Evolutionary conservation across 2,797 vertebrate genomes (phyloP).

Genomic region (Serranus cabrilla): DNA sequence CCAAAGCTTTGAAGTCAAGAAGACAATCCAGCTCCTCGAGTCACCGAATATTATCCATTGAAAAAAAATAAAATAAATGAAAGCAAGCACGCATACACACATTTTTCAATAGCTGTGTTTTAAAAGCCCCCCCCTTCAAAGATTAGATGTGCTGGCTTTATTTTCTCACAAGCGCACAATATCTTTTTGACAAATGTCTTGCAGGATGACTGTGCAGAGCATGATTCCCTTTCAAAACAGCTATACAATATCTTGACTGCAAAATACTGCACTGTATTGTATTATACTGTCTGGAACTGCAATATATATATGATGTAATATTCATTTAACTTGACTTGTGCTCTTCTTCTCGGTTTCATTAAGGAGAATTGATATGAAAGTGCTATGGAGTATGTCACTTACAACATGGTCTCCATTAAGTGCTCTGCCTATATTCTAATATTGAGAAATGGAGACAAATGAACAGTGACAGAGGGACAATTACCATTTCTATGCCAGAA

Average conservation of each 20-base stretch:
- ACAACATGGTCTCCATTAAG: slow-evolving; percentile 68
- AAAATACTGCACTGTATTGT: slow-evolving; percentile 32
- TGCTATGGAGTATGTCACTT: slow-evolving; percentile 64
- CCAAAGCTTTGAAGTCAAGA: slow-evolving; percentile 63
- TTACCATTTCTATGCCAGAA: slow-evolving; percentile 67
- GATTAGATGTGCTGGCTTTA: slow-evolving; percentile 67
- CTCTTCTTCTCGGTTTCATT: slow-evolving; percentile 60
- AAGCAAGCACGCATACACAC: slow-evolving; percentile 19
- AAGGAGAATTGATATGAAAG: slow-evolving; percentile 52
- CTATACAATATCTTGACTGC: slow-evolving; percentile 31
- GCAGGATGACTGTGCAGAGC: slow-evolving; percentile 47
- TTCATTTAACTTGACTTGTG: slow-evolving; percentile 53
- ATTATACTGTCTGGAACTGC: slow-evolving; percentile 24
- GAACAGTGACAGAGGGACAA: slow-evolving; percentile 74
- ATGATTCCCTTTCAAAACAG: slow-evolving; percentile 44
- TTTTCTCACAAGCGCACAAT: slow-evolving; percentile 52
- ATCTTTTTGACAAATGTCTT: slow-evolving; percentile 63
- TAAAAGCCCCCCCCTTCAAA: slow-evolving; percentile 36
- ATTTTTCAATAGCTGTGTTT: slow-evolving; percentile 38
- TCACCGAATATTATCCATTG: slow-evolving; percentile 50
- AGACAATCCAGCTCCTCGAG: slow-evolving; percentile 46
- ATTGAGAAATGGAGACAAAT: slow-evolving; percentile 69
- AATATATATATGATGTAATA: slow-evolving; percentile 48
- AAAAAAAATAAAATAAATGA: slow-evolving; percentile 21
- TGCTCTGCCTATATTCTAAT: slow-evolving; percentile 56